phyloP scores from a whole-genome alignment of 2,888 invertebrate species.

The Aricia artaxerxes region DNA sequence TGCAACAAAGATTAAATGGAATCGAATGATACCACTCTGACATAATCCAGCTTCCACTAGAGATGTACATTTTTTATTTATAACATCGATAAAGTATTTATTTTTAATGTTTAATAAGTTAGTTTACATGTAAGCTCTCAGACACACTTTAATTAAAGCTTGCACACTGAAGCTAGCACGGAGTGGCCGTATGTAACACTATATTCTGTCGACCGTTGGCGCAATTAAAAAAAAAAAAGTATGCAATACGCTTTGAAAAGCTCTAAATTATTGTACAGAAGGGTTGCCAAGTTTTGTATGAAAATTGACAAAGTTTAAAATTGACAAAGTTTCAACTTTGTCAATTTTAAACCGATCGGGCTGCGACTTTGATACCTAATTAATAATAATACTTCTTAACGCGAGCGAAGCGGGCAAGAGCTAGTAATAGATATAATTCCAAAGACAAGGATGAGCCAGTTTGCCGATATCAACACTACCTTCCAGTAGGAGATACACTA shows the following conservation, averaged over 20 bases:
- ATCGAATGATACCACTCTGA: conserved; percentile 4
- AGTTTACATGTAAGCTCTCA: neutral
- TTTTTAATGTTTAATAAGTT: neutral
- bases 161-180: neutral
- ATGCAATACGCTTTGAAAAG: neutral
- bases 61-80: neutral
- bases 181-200: conserved; percentile 14
- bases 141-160: conserved; percentile 24
- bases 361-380: too few species aligned
- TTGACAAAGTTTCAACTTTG: too few species aligned
- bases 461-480: too few species aligned
- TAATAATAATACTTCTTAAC: too few species aligned
- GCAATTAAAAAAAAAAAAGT: conserved; percentile 19
- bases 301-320: too few species aligned
- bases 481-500: too few species aligned
- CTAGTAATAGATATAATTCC: too few species aligned
- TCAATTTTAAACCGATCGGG: too few species aligned
- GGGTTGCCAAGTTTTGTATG: neutral
- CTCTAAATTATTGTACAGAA: neutral
- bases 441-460: too few species aligned
- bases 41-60: neutral
- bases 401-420: too few species aligned
- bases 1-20: neutral
- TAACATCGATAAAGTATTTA: neutral
- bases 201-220: neutral